phyloP scores from a whole-genome alignment of 2,888 invertebrate species.

The Selenia dentaria region DNA sequence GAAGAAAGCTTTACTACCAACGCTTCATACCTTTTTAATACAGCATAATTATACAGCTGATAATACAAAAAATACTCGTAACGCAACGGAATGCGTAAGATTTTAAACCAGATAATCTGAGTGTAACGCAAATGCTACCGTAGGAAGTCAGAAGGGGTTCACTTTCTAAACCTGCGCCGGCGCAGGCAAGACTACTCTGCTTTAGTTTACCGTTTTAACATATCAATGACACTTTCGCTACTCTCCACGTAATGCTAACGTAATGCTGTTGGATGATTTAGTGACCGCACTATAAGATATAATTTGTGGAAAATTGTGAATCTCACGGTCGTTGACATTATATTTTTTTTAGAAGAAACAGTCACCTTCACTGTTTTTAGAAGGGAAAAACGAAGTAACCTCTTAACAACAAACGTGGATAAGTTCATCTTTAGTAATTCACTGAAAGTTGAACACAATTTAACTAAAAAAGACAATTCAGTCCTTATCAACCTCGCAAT shows the following conservation, averaged over 20 bases:
- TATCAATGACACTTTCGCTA: conserved; percentile 77
- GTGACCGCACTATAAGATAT: background rate
- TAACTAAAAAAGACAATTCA: background rate
- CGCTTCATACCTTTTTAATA: no score
- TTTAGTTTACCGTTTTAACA: conserved; percentile 58
- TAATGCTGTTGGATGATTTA: conserved; percentile 31
- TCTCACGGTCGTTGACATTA: conserved; percentile 14
- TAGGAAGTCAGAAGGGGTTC: conserved; percentile 46
- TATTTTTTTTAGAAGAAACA: no score
- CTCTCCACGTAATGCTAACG: conserved; percentile 48
- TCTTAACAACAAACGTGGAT: no score
- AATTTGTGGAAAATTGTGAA: background rate
- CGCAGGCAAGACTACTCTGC: conserved; percentile 23
- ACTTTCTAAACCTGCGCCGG: conserved; percentile 52
- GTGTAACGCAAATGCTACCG: conserved; percentile 19
- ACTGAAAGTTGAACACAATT: no score
- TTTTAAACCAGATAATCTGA: conserved; percentile 20
- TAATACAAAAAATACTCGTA: conserved; percentile 30
- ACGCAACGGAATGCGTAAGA: conserved; percentile 18
- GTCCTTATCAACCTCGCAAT: conserved; percentile 9
- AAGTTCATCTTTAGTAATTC: no score
- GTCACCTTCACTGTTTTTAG: no score
- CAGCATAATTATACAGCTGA: no score
- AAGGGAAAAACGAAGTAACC: no score
- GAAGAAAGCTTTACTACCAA: no score